Conservation (phyloP, 2,797 vertebrate species). For the Leptodactylus fallax region DNA sequence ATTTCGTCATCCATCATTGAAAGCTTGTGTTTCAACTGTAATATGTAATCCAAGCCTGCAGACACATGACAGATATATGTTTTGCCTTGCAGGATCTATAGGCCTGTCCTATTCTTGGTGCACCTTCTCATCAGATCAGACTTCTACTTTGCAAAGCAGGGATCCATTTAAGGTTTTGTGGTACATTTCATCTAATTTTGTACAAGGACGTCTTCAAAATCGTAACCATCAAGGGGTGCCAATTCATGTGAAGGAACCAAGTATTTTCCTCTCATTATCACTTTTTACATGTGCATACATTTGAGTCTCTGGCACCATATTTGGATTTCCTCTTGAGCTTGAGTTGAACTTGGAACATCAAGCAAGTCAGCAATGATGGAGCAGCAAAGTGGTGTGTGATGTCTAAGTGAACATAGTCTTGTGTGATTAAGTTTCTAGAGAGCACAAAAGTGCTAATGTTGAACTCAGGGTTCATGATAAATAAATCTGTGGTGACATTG, state of each 20-base stretch:
- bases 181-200: background rate
- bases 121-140: constrained; percentile 1
- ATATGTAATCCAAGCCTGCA: constrained; percentile 35
- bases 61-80: constrained; percentile 38
- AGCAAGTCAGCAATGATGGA: background rate
- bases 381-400: background rate
- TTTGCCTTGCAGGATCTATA: constrained; percentile 38
- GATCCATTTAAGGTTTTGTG: background rate
- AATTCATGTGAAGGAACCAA: background rate
- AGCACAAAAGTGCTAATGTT: background rate
- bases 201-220: constrained; percentile 18
- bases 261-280: background rate
- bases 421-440: background rate
- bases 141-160: background rate
- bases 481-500: background rate
- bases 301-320: background rate
- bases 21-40: background rate
- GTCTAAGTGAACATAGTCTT: background rate
- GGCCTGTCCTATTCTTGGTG: background rate
- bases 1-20: background rate
- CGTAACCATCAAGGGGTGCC: background rate
- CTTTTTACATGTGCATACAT: background rate
- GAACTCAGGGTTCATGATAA: background rate
- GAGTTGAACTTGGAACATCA: constrained; percentile 14
- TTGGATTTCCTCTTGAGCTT: background rate